These are phyloP conservation scores for Nyleta sp. DNA, from an alignment of 2,888 invertebrate species.

Conservation along the genomic window DNA sequence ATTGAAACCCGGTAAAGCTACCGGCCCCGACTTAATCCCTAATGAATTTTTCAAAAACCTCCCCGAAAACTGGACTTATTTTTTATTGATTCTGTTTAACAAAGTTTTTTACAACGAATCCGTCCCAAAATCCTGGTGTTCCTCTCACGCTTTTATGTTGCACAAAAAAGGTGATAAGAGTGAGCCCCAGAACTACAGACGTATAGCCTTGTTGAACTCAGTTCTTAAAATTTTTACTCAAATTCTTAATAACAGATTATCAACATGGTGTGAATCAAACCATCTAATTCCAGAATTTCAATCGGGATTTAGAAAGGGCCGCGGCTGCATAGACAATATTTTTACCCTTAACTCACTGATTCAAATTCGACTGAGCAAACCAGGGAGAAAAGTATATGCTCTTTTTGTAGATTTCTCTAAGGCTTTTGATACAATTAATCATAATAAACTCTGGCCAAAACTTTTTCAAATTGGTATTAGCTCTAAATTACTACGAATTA, in stretches of 20 bases:
- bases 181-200: slow-evolving; percentile 6
- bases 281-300: slow-evolving; percentile 22
- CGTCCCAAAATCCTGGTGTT: slow-evolving; percentile 4
- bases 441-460: neutral
- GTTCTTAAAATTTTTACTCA: slow-evolving; percentile 8
- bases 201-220: slow-evolving; percentile 9
- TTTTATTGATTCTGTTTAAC: slow-evolving; percentile 16
- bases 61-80: slow-evolving; percentile 13
- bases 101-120: neutral
- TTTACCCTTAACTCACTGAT: slow-evolving; percentile 11
- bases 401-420: slow-evolving; percentile 16
- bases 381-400: slow-evolving; percentile 3
- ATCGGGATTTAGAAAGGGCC: slow-evolving; percentile 13
- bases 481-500: neutral
- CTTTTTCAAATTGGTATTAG: slow-evolving; percentile 6
- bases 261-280: neutral
- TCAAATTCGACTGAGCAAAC: slow-evolving; percentile 6
- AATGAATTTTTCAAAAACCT: slow-evolving; percentile 22
- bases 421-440: slow-evolving; percentile 15
- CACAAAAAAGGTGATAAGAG: slow-evolving; percentile 12
- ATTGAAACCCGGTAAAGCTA: slow-evolving; percentile 7
- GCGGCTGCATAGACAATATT: slow-evolving; percentile 10
- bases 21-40: slow-evolving; percentile 14
- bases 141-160: slow-evolving; percentile 11
- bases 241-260: neutral